Conservation (phyloP, 2,888 invertebrate species). For the Tenthredo amoena region DNA sequence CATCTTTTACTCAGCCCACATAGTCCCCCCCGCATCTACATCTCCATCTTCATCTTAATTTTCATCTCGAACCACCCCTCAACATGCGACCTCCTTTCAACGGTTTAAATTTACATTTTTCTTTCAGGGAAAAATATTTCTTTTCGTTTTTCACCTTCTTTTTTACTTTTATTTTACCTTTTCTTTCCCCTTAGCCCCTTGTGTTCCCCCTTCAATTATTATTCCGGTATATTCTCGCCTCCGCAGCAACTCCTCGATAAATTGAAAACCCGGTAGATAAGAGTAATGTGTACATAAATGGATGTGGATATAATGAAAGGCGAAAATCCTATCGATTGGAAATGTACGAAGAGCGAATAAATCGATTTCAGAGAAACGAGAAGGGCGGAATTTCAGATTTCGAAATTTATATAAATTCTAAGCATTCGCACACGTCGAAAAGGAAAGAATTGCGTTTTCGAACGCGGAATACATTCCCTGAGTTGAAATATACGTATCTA, state of each 20-base stretch:
- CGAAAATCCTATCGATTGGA: not conserved
- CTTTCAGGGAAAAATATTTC: not conserved
- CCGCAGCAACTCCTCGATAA: not conserved
- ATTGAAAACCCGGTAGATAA: not conserved
- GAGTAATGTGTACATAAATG: conserved; percentile 3
- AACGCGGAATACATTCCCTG: not conserved
- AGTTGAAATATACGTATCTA: not conserved
- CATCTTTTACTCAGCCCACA: not conserved
- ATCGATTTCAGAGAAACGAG: not conserved
- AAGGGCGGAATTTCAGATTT: not conserved
- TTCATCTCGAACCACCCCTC: not conserved
- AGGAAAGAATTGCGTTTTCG: not conserved
- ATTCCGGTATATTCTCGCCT: not conserved
- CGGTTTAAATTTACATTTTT: conserved; percentile 39
- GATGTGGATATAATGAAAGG: not conserved
- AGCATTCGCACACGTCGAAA: not conserved
- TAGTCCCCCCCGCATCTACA: not conserved
- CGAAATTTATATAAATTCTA: not conserved
- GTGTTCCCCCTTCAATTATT: not conserved
- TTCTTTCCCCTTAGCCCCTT: not conserved
- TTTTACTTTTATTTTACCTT: not conserved
- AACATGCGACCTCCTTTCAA: conserved; percentile 8
- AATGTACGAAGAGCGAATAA: not conserved
- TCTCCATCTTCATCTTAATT: not conserved
- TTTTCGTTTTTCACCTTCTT: not conserved